phyloP scores from a whole-genome alignment of 1,140 invertebrate species.

The Lerema accius region DNA sequence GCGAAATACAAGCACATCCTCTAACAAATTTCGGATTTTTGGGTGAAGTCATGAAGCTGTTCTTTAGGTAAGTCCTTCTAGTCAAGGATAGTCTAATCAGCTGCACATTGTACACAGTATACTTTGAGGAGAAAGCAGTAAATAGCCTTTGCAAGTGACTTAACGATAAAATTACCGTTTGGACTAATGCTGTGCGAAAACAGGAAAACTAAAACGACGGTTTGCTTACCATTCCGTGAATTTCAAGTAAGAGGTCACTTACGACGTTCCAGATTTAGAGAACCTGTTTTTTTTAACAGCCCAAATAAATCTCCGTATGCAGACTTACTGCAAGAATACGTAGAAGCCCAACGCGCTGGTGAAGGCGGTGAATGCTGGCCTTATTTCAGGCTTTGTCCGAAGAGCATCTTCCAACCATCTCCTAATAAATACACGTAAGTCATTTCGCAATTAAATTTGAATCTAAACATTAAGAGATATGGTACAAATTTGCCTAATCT shows the following conservation, averaged over 20 bases:
- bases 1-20: conserved; percentile 91
- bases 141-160: conserved; percentile 23
- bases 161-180: conserved; percentile 31
- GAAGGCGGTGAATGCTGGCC: conserved; percentile 91
- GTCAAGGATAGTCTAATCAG: conserved; percentile 16
- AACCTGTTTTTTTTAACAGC: conserved; percentile 72
- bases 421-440: conserved; percentile 87
- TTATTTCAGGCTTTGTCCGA: conserved; percentile 91
- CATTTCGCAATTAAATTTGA: too few relatives aligned
- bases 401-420: conserved; percentile 87
- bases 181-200: conserved; percentile 21
- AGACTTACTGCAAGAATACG: conserved; percentile 88
- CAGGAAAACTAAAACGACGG: conserved; percentile 28
- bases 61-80: conserved; percentile 87
- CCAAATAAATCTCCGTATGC: conserved; percentile 92
- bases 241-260: background rate
- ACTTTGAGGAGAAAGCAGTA: conserved; percentile 28
- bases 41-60: conserved; percentile 90
- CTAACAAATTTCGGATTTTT: conserved; percentile 89
- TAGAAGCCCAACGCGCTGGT: conserved; percentile 91
- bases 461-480: too few relatives aligned
- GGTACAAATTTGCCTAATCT: too few relatives aligned
- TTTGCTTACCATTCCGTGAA: conserved; percentile 19
- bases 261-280: background rate
- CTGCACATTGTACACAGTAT: conserved; percentile 18